phyloP scores from a whole-genome alignment of 2,888 invertebrate genomes.

The Leucophora obtusa region DNA sequence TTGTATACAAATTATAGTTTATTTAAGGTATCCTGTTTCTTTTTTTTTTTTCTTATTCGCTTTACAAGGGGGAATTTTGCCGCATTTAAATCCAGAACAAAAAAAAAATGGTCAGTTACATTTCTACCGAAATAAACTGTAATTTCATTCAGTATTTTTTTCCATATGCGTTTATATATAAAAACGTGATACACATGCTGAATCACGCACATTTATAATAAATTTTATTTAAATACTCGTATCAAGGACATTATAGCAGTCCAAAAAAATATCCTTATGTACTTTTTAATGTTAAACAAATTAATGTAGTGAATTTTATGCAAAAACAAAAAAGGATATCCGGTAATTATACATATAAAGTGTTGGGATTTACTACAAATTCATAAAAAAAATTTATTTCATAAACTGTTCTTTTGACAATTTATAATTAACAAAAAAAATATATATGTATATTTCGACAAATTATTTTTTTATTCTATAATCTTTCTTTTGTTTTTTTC shows the following conservation, averaged over 20 bases:
- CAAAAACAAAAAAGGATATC: slow-evolving; percentile 52
- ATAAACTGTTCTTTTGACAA: slow-evolving; percentile 13
- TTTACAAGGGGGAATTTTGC: not conserved
- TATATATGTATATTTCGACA: not conserved
- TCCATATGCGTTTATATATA: not conserved
- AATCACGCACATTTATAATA: slow-evolving; percentile 54
- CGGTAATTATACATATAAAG: slow-evolving; percentile 56
- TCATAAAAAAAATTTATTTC: slow-evolving; percentile 7
- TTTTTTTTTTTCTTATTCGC: not conserved
- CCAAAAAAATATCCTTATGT: slow-evolving; percentile 18
- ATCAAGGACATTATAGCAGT: slow-evolving; percentile 49
- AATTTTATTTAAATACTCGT: slow-evolving; percentile 44
- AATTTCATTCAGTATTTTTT: slow-evolving; percentile 44
- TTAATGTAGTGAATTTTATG: slow-evolving; percentile 29
- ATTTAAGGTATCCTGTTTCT: slow-evolving; percentile 28
- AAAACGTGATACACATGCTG: slow-evolving; percentile 51
- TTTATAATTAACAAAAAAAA: not conserved
- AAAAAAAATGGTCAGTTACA: slow-evolving; percentile 43
- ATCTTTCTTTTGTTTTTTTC: slow-evolving; percentile 36
- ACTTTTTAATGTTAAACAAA: slow-evolving; percentile 46
- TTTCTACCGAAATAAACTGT: slow-evolving; percentile 1
- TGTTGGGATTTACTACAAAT: slow-evolving; percentile 37
- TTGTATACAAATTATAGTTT: slow-evolving; percentile 11
- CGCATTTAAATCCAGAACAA: not conserved
- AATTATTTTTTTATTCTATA: slow-evolving; percentile 14